A percentile compares a stretch with the other conserved stretches of the same genome.
These are phyloP conservation scores for Heteromyza rotundicornis DNA, from an alignment of 2,888 invertebrate species.

Conservation along the genomic window DNA sequence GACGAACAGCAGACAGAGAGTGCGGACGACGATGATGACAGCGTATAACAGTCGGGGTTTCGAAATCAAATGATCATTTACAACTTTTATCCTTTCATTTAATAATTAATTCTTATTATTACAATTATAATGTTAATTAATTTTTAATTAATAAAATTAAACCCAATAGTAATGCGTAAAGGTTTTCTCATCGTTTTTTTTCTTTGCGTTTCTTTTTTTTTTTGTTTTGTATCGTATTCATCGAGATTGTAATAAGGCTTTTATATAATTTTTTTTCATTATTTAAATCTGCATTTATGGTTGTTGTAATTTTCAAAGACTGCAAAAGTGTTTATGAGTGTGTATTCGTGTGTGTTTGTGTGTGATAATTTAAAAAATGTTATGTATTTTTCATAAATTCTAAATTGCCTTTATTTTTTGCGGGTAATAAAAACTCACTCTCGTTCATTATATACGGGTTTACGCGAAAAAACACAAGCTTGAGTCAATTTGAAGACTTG, in stretches of 20 bases:
- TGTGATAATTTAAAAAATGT: neutral
- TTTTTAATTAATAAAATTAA: slow-evolving; percentile 54
- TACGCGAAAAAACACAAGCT: too few species aligned
- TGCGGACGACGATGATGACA: slow-evolving; percentile 37
- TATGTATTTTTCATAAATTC: too few species aligned
- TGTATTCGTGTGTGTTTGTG: neutral
- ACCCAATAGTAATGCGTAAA: slow-evolving; percentile 44
- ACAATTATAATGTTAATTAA: slow-evolving; percentile 49
- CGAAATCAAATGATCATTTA: neutral
- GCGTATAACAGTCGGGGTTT: too few species aligned
- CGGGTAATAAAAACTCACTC: too few species aligned
- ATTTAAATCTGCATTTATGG: neutral
- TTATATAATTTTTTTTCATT: too few species aligned
- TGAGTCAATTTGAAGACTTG: too few species aligned
- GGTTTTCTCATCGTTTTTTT: slow-evolving; percentile 14
- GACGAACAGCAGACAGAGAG: slow-evolving; percentile 24
- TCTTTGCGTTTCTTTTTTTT: slow-evolving; percentile 29
- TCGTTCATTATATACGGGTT: too few species aligned
- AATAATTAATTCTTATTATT: slow-evolving; percentile 56
- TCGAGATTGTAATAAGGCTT: slow-evolving; percentile 39
- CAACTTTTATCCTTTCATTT: slow-evolving; percentile 37
- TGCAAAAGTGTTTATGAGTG: neutral
- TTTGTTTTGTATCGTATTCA: too few species aligned
- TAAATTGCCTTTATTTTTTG: too few species aligned
- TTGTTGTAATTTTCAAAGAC: neutral